Base-by-base conservation (phyloP, 2,113 vertebrate species). In the Dryoscopus gambensis region DNA sequence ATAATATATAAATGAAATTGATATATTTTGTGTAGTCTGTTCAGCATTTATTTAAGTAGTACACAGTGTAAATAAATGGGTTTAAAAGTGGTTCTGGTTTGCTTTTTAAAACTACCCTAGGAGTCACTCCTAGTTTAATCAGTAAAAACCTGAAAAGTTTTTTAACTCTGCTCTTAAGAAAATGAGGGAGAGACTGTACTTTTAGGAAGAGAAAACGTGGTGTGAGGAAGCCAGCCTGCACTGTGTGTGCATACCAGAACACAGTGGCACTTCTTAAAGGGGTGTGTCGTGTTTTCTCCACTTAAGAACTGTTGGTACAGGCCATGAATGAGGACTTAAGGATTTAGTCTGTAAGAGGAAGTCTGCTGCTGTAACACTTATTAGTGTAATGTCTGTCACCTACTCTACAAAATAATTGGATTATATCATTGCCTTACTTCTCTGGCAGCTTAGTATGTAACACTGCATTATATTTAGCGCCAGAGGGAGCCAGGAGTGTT, bases 401-500 rank as follows among this genome's bases (percentile, higher is more conserved):
- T 69, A 7, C 71, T 71, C 42, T 60, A 86, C 2, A 0, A 55
- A 95, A 63, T 91, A 84, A 92, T 90, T 75, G 77, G 69, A 79
- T 96, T 71, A 67, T 91, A 56, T 81, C 33, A 11, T 84, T 90
- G 57, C 47, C 50, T 95, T 87, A 21, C 69, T 85, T 56, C 33
- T 91, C 53, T 74, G 47, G 35, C 3, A 4, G 52, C 47, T 62
- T 20, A 15, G 30, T 49, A 23, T 78, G 74, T 53, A 77, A 74
- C 80, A 80, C 37, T 87, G 8, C 5, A 1, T 87, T 74, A 11
- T 53, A 52, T 89, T 90, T 96, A 94, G 83, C 96, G 91, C 92
- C 88, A 97, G 97, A 95, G 96, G 95, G 96, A 97, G 95, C 93
- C 93, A 94, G 5, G 55, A 62, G 67, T 83, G 64, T 94, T 93